phyloP scores from a whole-genome alignment of 2,113 vertebrate genomes.

The Pithys albifrons region DNA sequence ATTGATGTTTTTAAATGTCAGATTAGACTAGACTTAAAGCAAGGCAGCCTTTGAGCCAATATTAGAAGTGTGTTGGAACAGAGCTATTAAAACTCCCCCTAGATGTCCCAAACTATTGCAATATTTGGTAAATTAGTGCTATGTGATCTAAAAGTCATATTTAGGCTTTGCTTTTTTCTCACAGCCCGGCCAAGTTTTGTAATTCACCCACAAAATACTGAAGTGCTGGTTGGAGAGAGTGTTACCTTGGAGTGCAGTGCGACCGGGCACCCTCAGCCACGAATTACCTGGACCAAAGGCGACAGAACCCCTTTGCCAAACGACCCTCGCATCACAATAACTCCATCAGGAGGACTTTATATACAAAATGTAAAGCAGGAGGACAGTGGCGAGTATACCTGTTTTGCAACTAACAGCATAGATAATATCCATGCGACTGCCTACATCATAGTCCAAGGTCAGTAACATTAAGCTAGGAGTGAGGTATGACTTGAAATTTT shows the following conservation, averaged over 20 bases:
- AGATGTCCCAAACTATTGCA: neutral
- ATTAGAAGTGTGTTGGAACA: neutral
- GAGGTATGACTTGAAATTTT: neutral
- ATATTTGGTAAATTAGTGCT: neutral
- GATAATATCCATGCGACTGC: constrained; percentile 91
- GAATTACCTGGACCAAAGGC: constrained; percentile 90
- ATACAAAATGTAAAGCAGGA: constrained; percentile 89
- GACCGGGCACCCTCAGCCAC: constrained; percentile 89
- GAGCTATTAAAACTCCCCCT: neutral
- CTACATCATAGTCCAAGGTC: constrained; percentile 95
- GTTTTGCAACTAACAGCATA: constrained; percentile 91
- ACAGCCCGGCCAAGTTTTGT: constrained; percentile 93
- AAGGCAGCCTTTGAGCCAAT: neutral
- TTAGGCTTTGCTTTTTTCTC: neutral
- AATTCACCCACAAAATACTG: constrained; percentile 97
- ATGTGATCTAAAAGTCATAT: neutral
- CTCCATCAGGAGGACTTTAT: constrained; percentile 91
- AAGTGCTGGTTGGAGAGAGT: constrained; percentile 95
- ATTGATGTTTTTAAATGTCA: neutral
- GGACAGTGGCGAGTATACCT: constrained; percentile 92
- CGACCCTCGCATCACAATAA: constrained; percentile 88
- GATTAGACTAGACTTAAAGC: neutral
- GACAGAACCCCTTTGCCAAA: constrained; percentile 88
- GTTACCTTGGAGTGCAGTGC: constrained; percentile 97
- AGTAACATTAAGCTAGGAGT: neutral